Evolutionary conservation across 2,888 invertebrate genomes (phyloP).

Genomic region (Hypselothyrea guttata): DNA sequence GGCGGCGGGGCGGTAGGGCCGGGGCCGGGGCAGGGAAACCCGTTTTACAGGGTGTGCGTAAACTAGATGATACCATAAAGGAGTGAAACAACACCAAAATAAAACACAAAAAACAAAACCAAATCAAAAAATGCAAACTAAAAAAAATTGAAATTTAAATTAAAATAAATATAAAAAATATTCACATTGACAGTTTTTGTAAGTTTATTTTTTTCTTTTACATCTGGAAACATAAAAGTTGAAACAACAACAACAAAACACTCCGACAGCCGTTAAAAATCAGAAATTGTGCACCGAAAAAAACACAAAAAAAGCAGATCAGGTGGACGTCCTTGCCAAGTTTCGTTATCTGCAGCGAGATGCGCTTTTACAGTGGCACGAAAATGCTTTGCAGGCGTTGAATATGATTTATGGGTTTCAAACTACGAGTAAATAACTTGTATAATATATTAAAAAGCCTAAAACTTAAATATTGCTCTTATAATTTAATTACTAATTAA

Average conservation of each 20-base stretch:
- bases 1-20: neutral
- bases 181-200: slow-evolving; percentile 54
- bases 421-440: neutral
- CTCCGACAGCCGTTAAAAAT: slow-evolving; percentile 44
- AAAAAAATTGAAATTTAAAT: slow-evolving; percentile 21
- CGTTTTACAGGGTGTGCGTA: slow-evolving; percentile 41
- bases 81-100: slow-evolving; percentile 1
- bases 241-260: slow-evolving; percentile 35
- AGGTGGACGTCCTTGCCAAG: slow-evolving; percentile 69
- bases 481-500: no score
- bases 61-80: slow-evolving; percentile 57
- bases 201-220: no score
- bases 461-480: no score
- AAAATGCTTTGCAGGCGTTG: neutral
- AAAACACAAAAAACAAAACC: slow-evolving; percentile 5
- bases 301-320: slow-evolving; percentile 35
- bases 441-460: no score
- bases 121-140: slow-evolving; percentile 18
- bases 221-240: slow-evolving; percentile 23
- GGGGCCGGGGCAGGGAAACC: slow-evolving; percentile 16
- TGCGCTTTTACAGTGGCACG: slow-evolving; percentile 25
- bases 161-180: slow-evolving; percentile 22
- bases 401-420: neutral
- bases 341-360: slow-evolving; percentile 13
- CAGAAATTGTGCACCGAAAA: neutral